Evolutionary conservation across 2,113 vertebrate genomes (phyloP).

Genomic region (Poeciliopsis prolifica): DNA sequence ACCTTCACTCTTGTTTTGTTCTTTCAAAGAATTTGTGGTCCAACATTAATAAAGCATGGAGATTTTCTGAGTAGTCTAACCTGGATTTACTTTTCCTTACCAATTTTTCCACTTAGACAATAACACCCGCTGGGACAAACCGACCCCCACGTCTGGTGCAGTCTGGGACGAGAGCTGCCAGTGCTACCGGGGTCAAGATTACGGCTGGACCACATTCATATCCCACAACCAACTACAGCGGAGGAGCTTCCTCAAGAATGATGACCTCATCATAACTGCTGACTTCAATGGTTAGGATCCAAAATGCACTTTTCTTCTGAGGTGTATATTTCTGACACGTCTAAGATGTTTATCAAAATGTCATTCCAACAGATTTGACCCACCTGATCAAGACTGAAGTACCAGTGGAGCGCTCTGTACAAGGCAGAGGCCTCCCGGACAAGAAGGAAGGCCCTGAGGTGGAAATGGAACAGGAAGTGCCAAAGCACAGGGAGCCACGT

Average conservation of each 20-base stretch:
- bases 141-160: constrained; percentile 75
- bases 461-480: constrained; percentile 24
- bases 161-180: constrained; percentile 70
- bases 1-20: background rate
- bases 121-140: constrained; percentile 80
- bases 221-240: constrained; percentile 81
- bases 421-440: constrained; percentile 12
- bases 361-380: constrained; percentile 80
- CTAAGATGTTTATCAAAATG: background rate
- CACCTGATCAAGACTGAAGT: constrained; percentile 86
- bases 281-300: constrained; percentile 84
- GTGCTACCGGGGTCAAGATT: constrained; percentile 65
- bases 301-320: background rate
- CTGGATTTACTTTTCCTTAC: background rate
- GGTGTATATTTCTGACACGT: background rate
- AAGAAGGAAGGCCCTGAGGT: constrained; percentile 58
- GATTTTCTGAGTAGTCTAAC: background rate
- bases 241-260: constrained; percentile 87
- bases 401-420: constrained; percentile 15
- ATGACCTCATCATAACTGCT: constrained; percentile 86
- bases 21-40: background rate
- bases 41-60: background rate
- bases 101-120: constrained; percentile 48
- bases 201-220: constrained; percentile 84
- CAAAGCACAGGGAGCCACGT: constrained; percentile 68